phyloP scores from a whole-genome alignment of 2,113 vertebrate genomes.

The Scophthalmus maximus region DNA sequence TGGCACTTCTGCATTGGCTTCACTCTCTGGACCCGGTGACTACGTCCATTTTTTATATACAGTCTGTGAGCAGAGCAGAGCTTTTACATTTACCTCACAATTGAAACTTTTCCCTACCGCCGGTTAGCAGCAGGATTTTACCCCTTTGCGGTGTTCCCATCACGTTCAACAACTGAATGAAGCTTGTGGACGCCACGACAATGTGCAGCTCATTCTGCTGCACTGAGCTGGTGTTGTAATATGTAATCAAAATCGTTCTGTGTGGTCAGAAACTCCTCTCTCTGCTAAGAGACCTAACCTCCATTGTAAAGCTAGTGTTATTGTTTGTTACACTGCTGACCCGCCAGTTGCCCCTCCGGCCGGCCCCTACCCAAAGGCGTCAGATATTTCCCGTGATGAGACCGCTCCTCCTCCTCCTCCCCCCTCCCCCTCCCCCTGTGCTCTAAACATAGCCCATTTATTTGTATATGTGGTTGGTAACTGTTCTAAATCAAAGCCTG shows the following conservation, averaged over 20 bases:
- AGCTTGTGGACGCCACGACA: background rate
- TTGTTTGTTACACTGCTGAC: constrained; percentile 50
- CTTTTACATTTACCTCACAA: too few species aligned
- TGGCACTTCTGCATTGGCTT: too few species aligned
- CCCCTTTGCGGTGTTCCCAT: background rate
- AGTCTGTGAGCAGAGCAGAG: too few species aligned
- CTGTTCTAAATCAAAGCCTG: constrained; percentile 87
- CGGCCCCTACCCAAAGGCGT: constrained; percentile 58
- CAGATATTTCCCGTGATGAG: constrained; percentile 70
- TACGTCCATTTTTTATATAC: too few species aligned
- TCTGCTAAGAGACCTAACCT: background rate
- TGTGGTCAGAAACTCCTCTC: constrained; percentile 4
- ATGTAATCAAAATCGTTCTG: background rate
- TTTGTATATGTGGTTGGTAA: constrained; percentile 87
- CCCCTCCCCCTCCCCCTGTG: constrained; percentile 26
- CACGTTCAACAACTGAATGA: background rate
- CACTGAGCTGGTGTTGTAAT: constrained; percentile 9
- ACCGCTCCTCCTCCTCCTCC: constrained; percentile 14
- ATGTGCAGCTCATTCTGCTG: background rate
- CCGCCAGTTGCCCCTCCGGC: constrained; percentile 69
- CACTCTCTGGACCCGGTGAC: too few species aligned
- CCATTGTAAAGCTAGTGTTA: constrained; percentile 24
- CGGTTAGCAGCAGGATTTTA: too few species aligned
- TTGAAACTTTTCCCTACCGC: too few species aligned
- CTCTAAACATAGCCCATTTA: constrained; percentile 81